Evolutionary conservation across 2,113 vertebrate species (phyloP), one percentile per base, ranked within the genome.

Genomic region (Tachysurus vachellii): DNA sequence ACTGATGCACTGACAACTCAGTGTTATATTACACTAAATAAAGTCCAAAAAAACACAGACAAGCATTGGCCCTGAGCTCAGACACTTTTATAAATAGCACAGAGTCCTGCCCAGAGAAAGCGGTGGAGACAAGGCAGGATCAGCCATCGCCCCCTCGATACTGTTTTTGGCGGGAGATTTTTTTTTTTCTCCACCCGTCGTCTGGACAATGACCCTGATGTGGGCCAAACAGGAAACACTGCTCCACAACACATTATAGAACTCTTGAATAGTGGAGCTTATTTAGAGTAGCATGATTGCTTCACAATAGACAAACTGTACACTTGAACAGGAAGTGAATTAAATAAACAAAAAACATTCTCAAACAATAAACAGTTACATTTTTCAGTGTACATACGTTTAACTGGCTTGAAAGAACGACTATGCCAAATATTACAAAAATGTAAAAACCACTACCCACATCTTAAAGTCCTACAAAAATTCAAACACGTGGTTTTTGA

Each of bases 141-240:
- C 91, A 85, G 85, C 84, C 83, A 89, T 91, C 91, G 90, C 93
- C 91, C 36, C 92, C 90, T 93, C 88, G 89, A 86, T 86, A 88
- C 92, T 93, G 53, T 87, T 91, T 91, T 93, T 89, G 90, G 91
- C 90, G 86, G 54, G 85, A 93, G 90, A 87, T 89, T 93, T 95
- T 90, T 31, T 31, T 50, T 50, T 50, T 50, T 3, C 70, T 88
- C 87, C 88, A 91, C 94, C 93, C 94, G 90, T 91, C 94, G 92
- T 91, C 89, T 76, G 92, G 91, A 95, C 94, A 95, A 95, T 89
- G 91, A 92, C 92, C 91, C 90, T 89, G 82, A 87, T 87, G 81
- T 89, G 90, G 91, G 91, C 90, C 90, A 91, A 90, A 94, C 93
- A 91, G 94, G 95, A 95, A 94, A 90, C 86, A 23, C 85, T 85